Evolutionary conservation across 2,113 vertebrate genomes (phyloP), one percentile per base, ranked within the genome.

Genomic region (Dasypus novemcinctus): DNA sequence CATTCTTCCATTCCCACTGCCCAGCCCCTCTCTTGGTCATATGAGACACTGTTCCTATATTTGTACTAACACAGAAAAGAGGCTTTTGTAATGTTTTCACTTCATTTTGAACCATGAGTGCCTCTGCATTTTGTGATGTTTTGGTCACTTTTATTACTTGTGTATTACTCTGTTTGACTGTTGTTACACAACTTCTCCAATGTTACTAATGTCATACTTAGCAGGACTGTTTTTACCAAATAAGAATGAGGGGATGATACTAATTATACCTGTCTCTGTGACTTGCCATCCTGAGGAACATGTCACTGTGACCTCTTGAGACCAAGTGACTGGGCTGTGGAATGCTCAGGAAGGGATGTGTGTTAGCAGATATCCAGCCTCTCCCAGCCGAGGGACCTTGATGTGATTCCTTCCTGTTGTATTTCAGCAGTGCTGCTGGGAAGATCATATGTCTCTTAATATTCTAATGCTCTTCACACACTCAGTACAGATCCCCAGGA

Each of bases 121-220:
- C 11, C 18, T 71, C 9, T 46, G 21, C 21, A 10, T n/a, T 27
- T 36, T 72, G n/a, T 31, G n/a, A 71, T 36, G 31, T 36, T 3
- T 49, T 63, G 59, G 33, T 33, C 6, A 5, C 64, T 76, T 63
- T 18, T 18, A 36, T 1, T 7, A 31, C 27, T 5, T 4, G 33
- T 31, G 33, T 63, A 68, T 11, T 3, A 2, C 2, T 38, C 36
- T 20, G 33, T 54, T n/a, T 31, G 66, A 10, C 41, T 1, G 3
- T 4, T 17, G 66, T 31, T 49, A 5, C 43, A 31, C 12, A 17
- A 18, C 29, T 63, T 63, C 79, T 21, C 2, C 1, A 2, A 9
- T 7, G 31, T 52, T 3, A 12, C n/a, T 11, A 12, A 0, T n/a
- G n/a, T 27, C 31, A 6, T 10, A 38, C 46, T 23, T 29, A 7